These are phyloP conservation scores for Lasaia peninsularis DNA, from an alignment of 1,140 invertebrate species.

Conservation along the genomic window DNA sequence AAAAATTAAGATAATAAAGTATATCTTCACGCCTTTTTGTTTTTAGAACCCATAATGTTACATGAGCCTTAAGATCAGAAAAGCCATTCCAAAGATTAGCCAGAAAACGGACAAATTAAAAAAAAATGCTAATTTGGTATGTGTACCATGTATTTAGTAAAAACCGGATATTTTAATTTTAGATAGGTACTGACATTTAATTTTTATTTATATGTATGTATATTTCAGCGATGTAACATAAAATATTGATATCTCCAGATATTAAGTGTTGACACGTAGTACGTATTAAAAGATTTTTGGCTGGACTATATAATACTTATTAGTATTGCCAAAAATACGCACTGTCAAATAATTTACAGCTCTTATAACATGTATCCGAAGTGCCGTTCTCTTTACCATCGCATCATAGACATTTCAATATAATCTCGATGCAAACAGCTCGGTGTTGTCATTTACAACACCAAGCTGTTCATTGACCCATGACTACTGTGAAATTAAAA, in stretches of 20 bases:
- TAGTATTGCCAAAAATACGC: not conserved
- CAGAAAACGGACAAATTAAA: too few relatives aligned
- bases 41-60: too few relatives aligned
- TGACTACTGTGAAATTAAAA: not conserved
- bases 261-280: not conserved
- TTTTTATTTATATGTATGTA: too few relatives aligned
- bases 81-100: too few relatives aligned
- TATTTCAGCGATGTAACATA: not conserved
- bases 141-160: too few relatives aligned
- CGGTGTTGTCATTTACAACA: not conserved
- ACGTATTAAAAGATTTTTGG: not conserved
- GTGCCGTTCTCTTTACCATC: not conserved
- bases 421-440: not conserved
- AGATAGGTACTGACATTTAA: too few relatives aligned
- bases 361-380: not conserved
- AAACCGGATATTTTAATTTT: too few relatives aligned
- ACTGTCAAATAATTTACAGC: not conserved
- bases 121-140: too few relatives aligned
- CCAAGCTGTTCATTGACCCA: too few relatives aligned
- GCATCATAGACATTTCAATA: slow-evolving; percentile 1
- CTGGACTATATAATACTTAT: not conserved
- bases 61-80: too few relatives aligned
- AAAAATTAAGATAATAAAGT: too few relatives aligned
- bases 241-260: not conserved
- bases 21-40: too few relatives aligned